A percentile compares a stretch with the other conserved stretches of the same genome.
Evolutionary conservation across 2,113 vertebrate species (phyloP).

Genomic region (Chiloscyllium plagiosum): DNA sequence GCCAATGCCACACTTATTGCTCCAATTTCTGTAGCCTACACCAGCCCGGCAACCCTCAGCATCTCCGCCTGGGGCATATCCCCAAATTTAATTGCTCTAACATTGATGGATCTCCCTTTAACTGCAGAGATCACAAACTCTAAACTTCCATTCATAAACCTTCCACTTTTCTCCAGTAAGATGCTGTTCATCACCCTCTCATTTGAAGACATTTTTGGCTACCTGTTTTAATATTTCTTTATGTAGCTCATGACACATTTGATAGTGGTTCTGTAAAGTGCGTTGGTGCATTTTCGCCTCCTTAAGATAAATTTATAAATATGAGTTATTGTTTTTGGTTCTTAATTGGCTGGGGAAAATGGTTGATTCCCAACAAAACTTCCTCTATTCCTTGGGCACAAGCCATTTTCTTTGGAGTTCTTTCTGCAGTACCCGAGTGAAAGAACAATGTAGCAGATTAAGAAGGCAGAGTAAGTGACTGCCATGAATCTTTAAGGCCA

Average conservation of each 20-base stretch:
- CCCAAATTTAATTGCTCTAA: background rate
- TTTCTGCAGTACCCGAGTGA: background rate
- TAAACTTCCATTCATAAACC: background rate
- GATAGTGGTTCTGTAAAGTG: background rate
- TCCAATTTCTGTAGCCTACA: background rate
- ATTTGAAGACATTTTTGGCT: background rate
- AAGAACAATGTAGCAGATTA: background rate
- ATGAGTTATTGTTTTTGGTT: background rate
- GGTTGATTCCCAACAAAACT: background rate
- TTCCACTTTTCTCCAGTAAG: background rate
- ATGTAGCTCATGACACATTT: background rate
- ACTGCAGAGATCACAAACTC: background rate
- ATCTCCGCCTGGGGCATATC: background rate
- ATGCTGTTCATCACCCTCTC: background rate
- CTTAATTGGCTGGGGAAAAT: background rate
- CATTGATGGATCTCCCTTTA: background rate
- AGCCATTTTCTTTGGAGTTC: background rate
- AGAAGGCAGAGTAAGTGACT: background rate
- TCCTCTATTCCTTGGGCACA: background rate
- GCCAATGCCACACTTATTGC: no score
- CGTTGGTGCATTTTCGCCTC: background rate
- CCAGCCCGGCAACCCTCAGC: background rate
- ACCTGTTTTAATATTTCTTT: no score
- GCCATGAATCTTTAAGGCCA: background rate
- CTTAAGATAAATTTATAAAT: background rate